Base-by-base conservation (phyloP, 1,140 invertebrate genomes). In the Penaeus indicus region DNA sequence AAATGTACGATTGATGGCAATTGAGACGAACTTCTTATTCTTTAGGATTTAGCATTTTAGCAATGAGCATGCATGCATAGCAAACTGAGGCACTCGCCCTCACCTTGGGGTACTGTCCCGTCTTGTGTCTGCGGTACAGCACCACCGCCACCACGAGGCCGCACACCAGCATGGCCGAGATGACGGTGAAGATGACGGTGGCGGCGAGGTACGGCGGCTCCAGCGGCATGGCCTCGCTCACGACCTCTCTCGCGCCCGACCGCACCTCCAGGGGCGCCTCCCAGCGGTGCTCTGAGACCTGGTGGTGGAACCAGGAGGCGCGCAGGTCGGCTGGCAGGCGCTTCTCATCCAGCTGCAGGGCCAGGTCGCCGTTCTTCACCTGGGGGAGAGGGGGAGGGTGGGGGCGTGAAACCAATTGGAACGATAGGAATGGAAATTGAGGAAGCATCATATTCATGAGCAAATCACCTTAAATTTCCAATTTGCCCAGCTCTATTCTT, bases 131-230 rank as follows among this genome's bases (percentile, higher is more conserved):
- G 18, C 94, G 94, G 92, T 96, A 96, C 21, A 96, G 93, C 92
- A 96, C 95, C 18, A 96, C 93, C 8, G 96, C 92, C 22, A 96
- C 94, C 19, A 95, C 94, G 25, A 96, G 92, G 67, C 95, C 95
- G 91, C 95, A 95, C 90, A 96, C 95, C 81, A 96, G 94, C 91
- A 96, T 96, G 19, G 95, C 95, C 47, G 95, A 95, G 3, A 95
- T 94, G 0, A 95, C 95, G 8, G 94, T 95, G 38, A 96, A 93
- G 8, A 96, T 95, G 82, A 96, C 94, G 8, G 95, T 94, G 22
- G 95, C 95, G 1, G 95, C 96, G 91, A 96, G 95, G 92, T 96
- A 96, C 62, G 95, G 94, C 10, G 95, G 95, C 32, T 95, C 94
- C 60, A 94, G 93, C 38, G 94, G 94, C n/a, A 95, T 94, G 5